These are phyloP conservation scores for Alces alces DNA, from an alignment of 2,113 vertebrate species.

Conservation along the genomic window DNA sequence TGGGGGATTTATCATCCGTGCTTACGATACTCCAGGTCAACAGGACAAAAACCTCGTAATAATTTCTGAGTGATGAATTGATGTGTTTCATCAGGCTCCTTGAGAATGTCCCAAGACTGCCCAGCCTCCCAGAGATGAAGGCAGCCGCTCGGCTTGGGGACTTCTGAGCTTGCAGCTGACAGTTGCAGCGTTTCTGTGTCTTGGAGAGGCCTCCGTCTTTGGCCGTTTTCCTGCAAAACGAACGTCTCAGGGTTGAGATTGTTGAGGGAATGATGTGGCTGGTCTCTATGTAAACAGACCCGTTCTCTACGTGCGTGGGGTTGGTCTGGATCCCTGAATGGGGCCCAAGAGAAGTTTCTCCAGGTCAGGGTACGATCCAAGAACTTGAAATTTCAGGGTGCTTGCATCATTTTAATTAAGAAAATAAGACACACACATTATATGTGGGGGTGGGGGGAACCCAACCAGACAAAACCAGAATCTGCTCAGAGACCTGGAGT, in stretches of 20 bases:
- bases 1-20: background rate
- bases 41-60: background rate
- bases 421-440: background rate
- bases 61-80: slow-evolving; percentile 1
- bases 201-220: background rate
- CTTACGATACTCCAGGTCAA: background rate
- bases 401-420: slow-evolving; percentile 28
- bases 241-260: background rate
- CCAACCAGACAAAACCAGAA: background rate
- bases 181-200: background rate
- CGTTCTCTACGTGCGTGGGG: background rate
- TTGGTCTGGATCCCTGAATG: background rate
- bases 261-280: slow-evolving; percentile 33
- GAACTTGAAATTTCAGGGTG: slow-evolving; percentile 13
- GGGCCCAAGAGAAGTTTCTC: background rate
- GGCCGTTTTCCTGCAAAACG: background rate
- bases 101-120: background rate
- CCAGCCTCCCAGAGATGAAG: background rate
- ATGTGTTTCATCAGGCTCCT: background rate
- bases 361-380: background rate
- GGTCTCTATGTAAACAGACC: slow-evolving; percentile 54
- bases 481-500: background rate
- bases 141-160: background rate
- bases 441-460: background rate
- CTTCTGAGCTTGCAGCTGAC: background rate